Conservation (phyloP, 2,113 vertebrate species). For the Furnarius figulus region DNA sequence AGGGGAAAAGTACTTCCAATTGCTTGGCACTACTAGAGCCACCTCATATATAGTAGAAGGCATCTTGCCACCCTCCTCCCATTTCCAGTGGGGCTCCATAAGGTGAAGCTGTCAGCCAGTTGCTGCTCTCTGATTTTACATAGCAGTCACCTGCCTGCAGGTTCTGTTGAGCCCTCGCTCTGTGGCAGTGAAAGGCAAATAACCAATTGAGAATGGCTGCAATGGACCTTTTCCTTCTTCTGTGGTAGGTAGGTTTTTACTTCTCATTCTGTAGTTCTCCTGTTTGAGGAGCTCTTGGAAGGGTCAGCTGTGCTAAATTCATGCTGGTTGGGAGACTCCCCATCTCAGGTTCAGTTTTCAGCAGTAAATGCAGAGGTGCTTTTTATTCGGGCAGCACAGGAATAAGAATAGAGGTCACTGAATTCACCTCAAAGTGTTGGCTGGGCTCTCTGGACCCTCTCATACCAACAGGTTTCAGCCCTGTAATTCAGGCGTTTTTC, state of each 20-base stretch:
- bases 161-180: not conserved
- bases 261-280: not conserved
- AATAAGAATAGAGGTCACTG: not conserved
- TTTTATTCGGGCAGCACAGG: not conserved
- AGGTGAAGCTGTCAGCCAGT: fast-evolving
- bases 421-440: not conserved
- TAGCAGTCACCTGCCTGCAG: fast-evolving
- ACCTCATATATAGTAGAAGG: not conserved
- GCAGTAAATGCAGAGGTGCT: not conserved
- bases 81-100: not conserved
- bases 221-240: not conserved
- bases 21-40: not conserved
- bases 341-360: not conserved
- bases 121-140: not conserved
- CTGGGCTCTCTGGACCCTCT: not conserved
- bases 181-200: not conserved
- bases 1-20: not conserved
- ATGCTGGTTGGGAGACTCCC: not conserved
- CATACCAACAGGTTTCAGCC: not conserved
- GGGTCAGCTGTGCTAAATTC: not conserved
- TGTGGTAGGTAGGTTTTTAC: fast-evolving
- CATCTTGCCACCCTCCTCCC: not conserved
- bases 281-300: not conserved
- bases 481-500: not conserved
- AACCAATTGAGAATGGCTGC: not conserved